Percentiles rank a stretch among this genome's conserved stretches.
Evolutionary conservation across 2,113 vertebrate genomes (phyloP).

Genomic region (Sebastes fasciatus): DNA sequence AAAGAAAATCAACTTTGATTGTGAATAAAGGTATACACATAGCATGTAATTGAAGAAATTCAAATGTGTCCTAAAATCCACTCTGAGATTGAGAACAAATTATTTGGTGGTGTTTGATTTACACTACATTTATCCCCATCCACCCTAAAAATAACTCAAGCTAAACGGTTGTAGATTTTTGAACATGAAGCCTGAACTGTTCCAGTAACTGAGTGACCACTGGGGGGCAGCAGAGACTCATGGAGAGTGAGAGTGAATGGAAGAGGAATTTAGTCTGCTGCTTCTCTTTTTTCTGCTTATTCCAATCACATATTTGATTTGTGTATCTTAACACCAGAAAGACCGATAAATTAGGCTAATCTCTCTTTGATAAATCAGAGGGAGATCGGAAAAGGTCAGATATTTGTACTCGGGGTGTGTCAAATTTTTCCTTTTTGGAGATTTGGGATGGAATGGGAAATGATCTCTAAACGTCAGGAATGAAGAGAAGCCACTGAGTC

Average conservation of each 20-base stretch:
- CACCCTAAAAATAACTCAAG: no score
- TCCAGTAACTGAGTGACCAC: neutral
- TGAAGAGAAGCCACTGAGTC: neutral
- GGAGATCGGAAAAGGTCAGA: neutral
- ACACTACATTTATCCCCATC: neutral
- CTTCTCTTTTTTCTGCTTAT: neutral
- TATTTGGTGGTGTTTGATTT: neutral
- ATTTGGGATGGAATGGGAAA: neutral
- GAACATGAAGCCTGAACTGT: neutral
- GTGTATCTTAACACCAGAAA: neutral
- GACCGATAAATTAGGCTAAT: neutral
- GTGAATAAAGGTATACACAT: neutral
- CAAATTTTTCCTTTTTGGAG: neutral
- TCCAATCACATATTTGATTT: neutral
- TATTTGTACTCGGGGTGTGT: neutral
- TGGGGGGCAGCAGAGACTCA: conserved; percentile 33
- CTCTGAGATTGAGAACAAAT: neutral
- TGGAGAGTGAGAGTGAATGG: neutral
- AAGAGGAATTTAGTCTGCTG: neutral
- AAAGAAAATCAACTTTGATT: neutral
- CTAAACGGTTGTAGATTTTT: no score
- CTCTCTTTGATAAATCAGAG: neutral
- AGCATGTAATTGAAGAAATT: neutral
- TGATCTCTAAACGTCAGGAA: neutral
- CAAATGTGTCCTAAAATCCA: neutral